Percentiles rank a stretch among this genome's conserved stretches.
Evolutionary conservation across 2,888 invertebrate genomes (phyloP).

Genomic region (Synanthedon formicaeformis): DNA sequence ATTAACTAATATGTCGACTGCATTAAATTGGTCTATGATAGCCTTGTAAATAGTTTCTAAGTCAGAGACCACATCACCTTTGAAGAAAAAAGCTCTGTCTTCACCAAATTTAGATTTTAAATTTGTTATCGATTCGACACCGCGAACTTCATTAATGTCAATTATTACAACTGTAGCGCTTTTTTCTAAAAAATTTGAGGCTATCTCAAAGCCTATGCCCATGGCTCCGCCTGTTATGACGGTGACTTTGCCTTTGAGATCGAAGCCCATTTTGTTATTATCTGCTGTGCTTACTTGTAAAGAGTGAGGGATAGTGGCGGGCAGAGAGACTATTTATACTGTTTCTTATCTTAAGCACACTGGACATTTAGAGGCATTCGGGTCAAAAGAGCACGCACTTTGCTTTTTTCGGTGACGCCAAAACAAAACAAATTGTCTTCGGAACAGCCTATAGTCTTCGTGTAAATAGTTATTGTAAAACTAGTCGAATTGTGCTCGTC

Average conservation of each 20-base stretch:
- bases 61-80: slow-evolving; percentile 63
- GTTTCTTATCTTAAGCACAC: no score
- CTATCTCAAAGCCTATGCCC: slow-evolving; percentile 62
- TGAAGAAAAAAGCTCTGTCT: slow-evolving; percentile 50
- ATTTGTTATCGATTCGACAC: slow-evolving; percentile 41
- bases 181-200: slow-evolving; percentile 47
- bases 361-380: no score
- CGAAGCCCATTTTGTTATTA: slow-evolving; percentile 3
- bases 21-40: slow-evolving; percentile 30
- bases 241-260: slow-evolving; percentile 13
- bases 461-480: no score
- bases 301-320: no score
- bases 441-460: no score
- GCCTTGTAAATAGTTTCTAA: slow-evolving; percentile 41
- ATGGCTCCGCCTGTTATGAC: slow-evolving; percentile 65
- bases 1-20: slow-evolving; percentile 50
- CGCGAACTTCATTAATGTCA: slow-evolving; percentile 29
- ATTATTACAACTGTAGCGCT: slow-evolving; percentile 33
- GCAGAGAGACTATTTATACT: no score
- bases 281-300: background rate
- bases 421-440: no score
- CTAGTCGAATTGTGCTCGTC: no score
- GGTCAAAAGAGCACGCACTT: no score
- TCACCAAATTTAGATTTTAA: slow-evolving; percentile 52
- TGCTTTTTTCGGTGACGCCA: no score